Conservation (phyloP, 2,113 vertebrate genomes). For the Talpa occidentalis region DNA sequence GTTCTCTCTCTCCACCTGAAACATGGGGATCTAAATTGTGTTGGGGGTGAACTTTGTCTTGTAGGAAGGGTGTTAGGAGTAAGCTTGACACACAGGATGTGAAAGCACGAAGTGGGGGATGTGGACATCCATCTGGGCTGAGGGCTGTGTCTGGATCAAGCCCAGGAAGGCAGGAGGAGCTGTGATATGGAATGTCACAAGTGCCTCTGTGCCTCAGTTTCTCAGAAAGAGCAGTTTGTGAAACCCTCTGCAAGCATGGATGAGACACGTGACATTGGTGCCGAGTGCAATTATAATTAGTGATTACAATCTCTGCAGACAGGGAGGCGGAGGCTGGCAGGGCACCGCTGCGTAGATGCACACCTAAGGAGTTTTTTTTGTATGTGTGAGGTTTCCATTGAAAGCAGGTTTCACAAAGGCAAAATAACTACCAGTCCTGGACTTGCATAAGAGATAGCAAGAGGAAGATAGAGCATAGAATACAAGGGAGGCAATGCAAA, state of each 20-base stretch:
- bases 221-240: neutral
- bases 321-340: neutral
- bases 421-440: neutral
- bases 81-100: fast-evolving
- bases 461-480: neutral
- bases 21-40: fast-evolving
- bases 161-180: neutral
- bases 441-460: neutral
- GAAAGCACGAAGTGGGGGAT: neutral
- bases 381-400: neutral
- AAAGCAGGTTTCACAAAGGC: neutral
- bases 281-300: no score
- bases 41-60: fast-evolving
- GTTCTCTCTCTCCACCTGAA: neutral
- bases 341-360: neutral
- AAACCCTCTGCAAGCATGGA: neutral
- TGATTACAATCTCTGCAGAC: neutral
- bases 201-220: neutral
- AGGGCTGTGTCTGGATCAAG: neutral
- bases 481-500: neutral
- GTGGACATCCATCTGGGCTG: fast-evolving
- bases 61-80: neutral
- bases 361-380: neutral
- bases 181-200: fast-evolving
- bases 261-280: neutral